A percentile compares a stretch with the other conserved stretches of the same genome.
Conservation (phyloP, 35 echinoderm and acorn worm species). For the Stichopus chloronotus region DNA sequence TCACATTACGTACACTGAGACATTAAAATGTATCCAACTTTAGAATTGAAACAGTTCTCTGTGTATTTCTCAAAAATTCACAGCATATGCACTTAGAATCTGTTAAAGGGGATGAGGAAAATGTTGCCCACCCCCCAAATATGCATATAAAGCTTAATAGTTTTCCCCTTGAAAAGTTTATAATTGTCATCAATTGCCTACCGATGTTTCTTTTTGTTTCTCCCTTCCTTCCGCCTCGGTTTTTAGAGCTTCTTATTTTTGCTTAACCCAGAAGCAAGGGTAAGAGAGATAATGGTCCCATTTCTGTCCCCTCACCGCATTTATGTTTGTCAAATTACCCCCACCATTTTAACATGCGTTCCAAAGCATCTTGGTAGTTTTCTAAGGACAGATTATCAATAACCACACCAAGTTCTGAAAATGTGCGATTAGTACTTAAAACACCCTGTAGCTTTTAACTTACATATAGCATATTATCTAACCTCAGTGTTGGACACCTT, state of each 20-base stretch:
- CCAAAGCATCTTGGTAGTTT: not conserved
- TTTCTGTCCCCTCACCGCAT: not conserved
- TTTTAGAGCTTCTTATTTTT: conserved; percentile 17
- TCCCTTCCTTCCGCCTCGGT: not conserved
- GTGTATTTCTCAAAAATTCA: too few relatives aligned
- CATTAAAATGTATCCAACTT: too few relatives aligned
- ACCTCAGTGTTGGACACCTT: too few relatives aligned
- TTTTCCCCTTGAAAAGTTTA: not conserved
- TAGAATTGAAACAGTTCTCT: too few relatives aligned
- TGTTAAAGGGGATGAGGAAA: too few relatives aligned
- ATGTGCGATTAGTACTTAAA: too few relatives aligned
- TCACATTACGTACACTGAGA: too few relatives aligned
- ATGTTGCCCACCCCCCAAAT: too few relatives aligned
- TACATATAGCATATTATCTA: too few relatives aligned
- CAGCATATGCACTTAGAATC: too few relatives aligned
- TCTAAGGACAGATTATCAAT: not conserved
- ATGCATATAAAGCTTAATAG: too few relatives aligned
- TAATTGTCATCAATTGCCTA: not conserved
- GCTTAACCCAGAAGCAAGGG: conserved; percentile 24
- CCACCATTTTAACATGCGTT: not conserved
- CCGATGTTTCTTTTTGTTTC: not conserved
- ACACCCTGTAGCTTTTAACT: too few relatives aligned
- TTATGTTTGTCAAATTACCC: not conserved
- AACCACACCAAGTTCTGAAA: not conserved
- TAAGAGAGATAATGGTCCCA: not conserved